Evolutionary conservation across 2,113 vertebrate genomes (phyloP), one percentile per base, ranked within the genome.

Genomic region (Echinops telfairi): DNA sequence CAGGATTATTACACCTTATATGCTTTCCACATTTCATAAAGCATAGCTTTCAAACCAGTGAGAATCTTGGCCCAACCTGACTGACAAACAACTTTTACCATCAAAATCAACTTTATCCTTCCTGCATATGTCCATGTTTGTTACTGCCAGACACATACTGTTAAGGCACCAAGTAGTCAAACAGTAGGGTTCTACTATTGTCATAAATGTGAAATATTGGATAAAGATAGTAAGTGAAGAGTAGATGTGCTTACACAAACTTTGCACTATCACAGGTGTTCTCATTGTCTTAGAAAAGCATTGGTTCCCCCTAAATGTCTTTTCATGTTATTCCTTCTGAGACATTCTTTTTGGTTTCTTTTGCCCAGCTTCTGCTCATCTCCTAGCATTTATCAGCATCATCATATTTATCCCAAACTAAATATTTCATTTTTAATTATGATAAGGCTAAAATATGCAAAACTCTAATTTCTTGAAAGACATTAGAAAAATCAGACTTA

Each of bases 391-490:
- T 11, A 84, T 11, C 25, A 58, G 43, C 83, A 36, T 36, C 36
- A 90, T 73, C 53, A 90, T 76, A 83, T 77, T 38, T 87, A 31
- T 78, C 93, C 4, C 3, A 86, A 4, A 68, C 40, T 91, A 71
- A 94, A 68, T 73, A 79, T 88, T 29, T 57, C 20, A 43, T n/a
- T 58, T 79, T 71, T 84, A 0, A 53, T 53, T 53, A 53, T 53
- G 5, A 7, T 53, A 89, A 77, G 20, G 58, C 12, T 47, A 38
- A 43, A 70, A 1, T 22, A 58, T 10, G 36, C 8, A 73, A 70
- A 90, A 88, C 22, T 71, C 25, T 64, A 79, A 88, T 86, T 47
- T 90, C 8, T 62, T 79, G 16, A 60, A 33, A 14, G 73, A 89
- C 0, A 86, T 23, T 66, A 76, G 27, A 68, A 31, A 68, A 68